These are phyloP conservation scores for Atherinosoma microstoma DNA, from an alignment of 2,797 vertebrate species.

Conservation along the genomic window DNA sequence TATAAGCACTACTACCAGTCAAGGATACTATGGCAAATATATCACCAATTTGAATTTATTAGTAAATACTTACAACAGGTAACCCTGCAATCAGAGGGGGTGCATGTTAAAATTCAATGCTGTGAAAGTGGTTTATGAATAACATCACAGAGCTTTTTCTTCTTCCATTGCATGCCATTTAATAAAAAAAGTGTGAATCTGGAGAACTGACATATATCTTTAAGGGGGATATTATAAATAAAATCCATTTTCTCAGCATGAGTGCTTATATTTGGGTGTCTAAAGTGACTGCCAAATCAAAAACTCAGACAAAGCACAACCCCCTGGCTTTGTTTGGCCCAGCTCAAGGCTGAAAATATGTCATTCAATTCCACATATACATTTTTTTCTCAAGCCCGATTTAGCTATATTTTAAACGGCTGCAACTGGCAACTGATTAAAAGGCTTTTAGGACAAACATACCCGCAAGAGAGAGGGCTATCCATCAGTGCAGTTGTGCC, in stretches of 20 bases:
- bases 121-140: constrained; percentile 42
- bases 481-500: too few relatives aligned
- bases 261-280: background rate
- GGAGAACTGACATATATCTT: constrained; percentile 2
- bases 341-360: too few relatives aligned
- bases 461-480: too few relatives aligned
- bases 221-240: background rate
- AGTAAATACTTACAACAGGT: constrained; percentile 39
- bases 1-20: constrained; percentile 11
- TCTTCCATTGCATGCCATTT: constrained; percentile 14
- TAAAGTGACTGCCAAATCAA: background rate
- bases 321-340: too few relatives aligned
- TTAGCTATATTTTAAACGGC: background rate
- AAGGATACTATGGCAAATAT: constrained; percentile 1
- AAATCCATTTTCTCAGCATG: background rate
- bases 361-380: too few relatives aligned
- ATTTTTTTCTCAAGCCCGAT: background rate
- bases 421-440: too few relatives aligned
- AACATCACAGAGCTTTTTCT: constrained; percentile 21
- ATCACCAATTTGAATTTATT: constrained; percentile 32
- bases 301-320: background rate
- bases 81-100: constrained; percentile 13
- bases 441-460: too few relatives aligned
- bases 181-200: constrained; percentile 5
- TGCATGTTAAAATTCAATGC: constrained; percentile 43